These are phyloP conservation scores for Arenaria interpres DNA, from an alignment of 2,113 vertebrate species.

Conservation along the genomic window DNA sequence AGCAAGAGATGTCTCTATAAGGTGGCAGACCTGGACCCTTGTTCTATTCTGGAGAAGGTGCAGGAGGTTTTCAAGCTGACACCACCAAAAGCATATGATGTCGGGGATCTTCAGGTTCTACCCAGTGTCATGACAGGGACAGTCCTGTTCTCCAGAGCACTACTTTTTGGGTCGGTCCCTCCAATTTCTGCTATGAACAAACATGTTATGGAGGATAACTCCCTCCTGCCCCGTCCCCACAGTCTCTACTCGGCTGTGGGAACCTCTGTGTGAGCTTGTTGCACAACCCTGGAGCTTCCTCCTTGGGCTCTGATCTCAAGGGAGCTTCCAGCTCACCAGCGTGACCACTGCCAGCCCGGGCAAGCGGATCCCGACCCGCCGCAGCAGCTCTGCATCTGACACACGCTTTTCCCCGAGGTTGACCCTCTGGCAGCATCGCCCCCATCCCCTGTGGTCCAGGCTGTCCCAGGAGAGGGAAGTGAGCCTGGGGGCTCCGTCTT, in stretches of 20 bases:
- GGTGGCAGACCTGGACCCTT: not conserved
- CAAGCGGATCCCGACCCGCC: not conserved
- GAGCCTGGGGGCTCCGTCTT: constrained; percentile 49
- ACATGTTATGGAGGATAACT: not conserved
- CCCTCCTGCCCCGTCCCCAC: not conserved
- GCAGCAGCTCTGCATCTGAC: not conserved
- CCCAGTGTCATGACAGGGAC: not conserved
- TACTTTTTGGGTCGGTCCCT: not conserved
- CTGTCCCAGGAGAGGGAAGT: constrained; percentile 56
- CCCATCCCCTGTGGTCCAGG: constrained; percentile 1
- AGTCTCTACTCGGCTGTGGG: constrained; percentile 60
- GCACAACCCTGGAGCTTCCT: constrained; percentile 70
- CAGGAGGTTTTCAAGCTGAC: not conserved
- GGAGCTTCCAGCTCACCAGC: constrained; percentile 53
- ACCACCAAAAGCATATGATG: not conserved
- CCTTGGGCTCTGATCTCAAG: constrained; percentile 50
- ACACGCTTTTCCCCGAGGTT: not conserved
- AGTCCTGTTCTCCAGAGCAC: not conserved
- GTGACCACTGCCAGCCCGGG: constrained; percentile 60
- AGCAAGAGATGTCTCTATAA: not conserved
- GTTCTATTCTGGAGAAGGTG: not conserved
- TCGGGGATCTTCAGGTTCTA: not conserved
- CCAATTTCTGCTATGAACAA: not conserved
- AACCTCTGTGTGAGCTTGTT: constrained; percentile 65
- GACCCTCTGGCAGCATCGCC: constrained; percentile 1